A percentile compares a stretch with the other conserved stretches of the same genome.
These are phyloP conservation scores for Rhyzopertha dominica DNA, from an alignment of 1,140 invertebrate genomes.

Conservation along the genomic window DNA sequence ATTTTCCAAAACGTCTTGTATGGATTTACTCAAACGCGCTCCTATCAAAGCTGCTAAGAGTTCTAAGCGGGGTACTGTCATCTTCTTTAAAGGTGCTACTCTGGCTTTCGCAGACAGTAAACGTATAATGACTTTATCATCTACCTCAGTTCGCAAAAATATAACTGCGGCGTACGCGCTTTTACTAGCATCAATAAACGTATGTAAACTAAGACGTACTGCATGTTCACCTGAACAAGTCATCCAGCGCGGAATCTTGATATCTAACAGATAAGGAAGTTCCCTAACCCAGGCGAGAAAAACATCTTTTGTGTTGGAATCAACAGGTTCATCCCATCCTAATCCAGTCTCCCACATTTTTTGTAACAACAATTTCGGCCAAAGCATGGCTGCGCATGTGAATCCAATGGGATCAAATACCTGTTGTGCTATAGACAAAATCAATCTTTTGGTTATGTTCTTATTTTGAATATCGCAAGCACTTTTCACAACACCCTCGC, in stretches of 20 bases:
- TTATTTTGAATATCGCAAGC: too few species aligned
- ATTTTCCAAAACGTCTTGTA: background rate
- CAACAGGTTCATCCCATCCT: background rate
- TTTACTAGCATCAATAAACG: slow-evolving; percentile 1
- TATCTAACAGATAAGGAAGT: background rate
- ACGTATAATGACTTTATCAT: background rate
- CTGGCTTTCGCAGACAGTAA: slow-evolving; percentile 21
- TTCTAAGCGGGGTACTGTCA: slow-evolving; percentile 27
- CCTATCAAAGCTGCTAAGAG: slow-evolving; percentile 10
- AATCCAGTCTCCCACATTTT: slow-evolving; percentile 1
- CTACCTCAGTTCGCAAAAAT: background rate
- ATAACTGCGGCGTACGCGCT: background rate
- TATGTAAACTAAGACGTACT: background rate
- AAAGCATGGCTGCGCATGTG: too few species aligned
- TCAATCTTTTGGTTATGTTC: background rate
- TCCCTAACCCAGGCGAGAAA: background rate
- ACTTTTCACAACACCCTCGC: too few species aligned
- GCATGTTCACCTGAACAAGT: too few species aligned
- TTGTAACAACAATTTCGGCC: background rate
- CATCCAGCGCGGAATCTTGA: background rate
- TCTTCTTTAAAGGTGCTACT: slow-evolving; percentile 22
- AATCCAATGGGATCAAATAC: too few species aligned
- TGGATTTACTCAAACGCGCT: background rate
- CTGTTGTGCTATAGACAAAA: too few species aligned
- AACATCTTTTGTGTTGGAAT: background rate